Evolutionary conservation across 2,113 vertebrate genomes (phyloP).

Genomic region (Archilochus colubris): DNA sequence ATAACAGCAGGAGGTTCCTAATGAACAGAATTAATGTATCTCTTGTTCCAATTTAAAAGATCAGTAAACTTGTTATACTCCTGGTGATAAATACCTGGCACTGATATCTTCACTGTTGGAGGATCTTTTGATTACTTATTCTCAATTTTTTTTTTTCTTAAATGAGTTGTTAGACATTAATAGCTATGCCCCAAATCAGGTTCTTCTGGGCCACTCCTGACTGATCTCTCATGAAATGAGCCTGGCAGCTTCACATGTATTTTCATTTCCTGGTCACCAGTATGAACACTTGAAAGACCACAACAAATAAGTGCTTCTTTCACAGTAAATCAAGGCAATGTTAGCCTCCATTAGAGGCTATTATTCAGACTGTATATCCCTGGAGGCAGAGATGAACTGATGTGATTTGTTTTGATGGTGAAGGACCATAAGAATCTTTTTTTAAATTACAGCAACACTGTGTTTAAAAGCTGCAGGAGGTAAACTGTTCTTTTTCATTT

Average conservation of each 20-base stretch:
- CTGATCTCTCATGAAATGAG: slow-evolving; percentile 18
- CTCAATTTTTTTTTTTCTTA: neutral
- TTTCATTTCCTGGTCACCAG: neutral
- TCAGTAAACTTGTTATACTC: slow-evolving; percentile 47
- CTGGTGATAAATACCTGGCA: neutral
- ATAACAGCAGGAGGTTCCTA: slow-evolving; percentile 57
- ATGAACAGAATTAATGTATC: slow-evolving; percentile 47
- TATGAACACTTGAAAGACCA: slow-evolving; percentile 1
- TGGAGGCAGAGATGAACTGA: neutral
- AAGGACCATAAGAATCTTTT: neutral
- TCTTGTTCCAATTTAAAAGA: slow-evolving; percentile 35
- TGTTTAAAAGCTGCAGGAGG: neutral
- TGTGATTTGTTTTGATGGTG: neutral
- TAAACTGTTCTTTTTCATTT: neutral
- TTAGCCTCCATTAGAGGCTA: neutral
- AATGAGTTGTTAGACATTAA: neutral
- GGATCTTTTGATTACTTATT: neutral
- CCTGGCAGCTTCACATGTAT: neutral
- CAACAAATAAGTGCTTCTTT: neutral
- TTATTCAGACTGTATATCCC: neutral
- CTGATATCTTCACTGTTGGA: neutral
- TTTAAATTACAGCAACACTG: neutral
- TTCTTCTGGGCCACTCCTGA: neutral
- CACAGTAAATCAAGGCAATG: slow-evolving; percentile 21
- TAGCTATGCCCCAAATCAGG: neutral